Conservation (phyloP, 2,797 vertebrate species). For the Hydrocynus forskahlii region DNA sequence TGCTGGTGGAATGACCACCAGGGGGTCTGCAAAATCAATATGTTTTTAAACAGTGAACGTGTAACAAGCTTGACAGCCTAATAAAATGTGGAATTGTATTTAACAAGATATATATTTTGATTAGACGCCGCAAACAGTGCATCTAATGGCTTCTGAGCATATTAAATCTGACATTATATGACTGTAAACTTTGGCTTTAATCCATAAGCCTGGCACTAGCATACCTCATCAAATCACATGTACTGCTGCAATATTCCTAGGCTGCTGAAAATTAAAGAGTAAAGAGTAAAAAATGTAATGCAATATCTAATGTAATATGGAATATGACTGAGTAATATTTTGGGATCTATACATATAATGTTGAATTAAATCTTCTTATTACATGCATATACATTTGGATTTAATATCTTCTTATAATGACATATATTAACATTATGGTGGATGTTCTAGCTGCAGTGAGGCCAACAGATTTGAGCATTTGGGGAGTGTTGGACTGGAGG, state of each 20-base stretch:
- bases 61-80: too few species aligned
- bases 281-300: background rate
- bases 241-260: background rate
- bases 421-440: background rate
- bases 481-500: background rate
- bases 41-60: too few species aligned
- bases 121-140: background rate
- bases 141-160: background rate
- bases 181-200: background rate
- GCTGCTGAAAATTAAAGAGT: background rate
- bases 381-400: too few species aligned
- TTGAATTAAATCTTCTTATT: too few species aligned
- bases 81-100: too few species aligned
- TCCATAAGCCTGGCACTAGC: background rate
- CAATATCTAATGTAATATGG: background rate
- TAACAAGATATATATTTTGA: background rate
- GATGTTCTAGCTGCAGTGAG: constrained; percentile 7
- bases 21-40: too few species aligned
- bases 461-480: background rate
- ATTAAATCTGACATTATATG: background rate
- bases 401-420: too few species aligned
- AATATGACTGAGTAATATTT: background rate
- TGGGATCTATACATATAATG: too few species aligned
- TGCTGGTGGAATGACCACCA: too few species aligned
- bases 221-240: background rate